These are phyloP conservation scores for Drosophila nigromelanica DNA, from an alignment of 1,140 invertebrate genomes.

Conservation along the genomic window DNA sequence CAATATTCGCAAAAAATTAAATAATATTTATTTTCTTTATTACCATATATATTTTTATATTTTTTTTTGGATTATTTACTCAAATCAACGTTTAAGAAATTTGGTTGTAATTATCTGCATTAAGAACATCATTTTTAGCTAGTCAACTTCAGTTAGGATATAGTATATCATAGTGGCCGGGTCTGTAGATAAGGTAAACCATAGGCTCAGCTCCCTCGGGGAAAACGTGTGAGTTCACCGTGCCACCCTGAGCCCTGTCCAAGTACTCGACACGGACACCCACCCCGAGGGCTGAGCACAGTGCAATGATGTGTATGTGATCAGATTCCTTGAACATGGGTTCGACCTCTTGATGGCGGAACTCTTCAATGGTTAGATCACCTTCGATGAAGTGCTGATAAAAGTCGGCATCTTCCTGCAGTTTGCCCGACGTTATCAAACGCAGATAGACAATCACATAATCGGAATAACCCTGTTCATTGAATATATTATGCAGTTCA, in stretches of 20 bases:
- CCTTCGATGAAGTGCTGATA: conserved; percentile 98
- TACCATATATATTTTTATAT: not conserved
- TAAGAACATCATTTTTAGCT: not conserved
- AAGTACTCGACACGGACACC: conserved; percentile 96
- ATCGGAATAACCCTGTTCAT: conserved; percentile 94
- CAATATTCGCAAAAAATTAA: too few species aligned
- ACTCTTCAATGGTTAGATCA: conserved; percentile 89
- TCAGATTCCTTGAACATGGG: conserved; percentile 99
- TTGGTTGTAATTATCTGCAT: not conserved
- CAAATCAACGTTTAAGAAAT: not conserved
- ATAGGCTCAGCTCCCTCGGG: conserved; percentile 90
- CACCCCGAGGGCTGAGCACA: conserved; percentile 93
- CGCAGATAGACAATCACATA: conserved; percentile 98
- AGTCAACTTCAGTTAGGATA: conserved; percentile 85
- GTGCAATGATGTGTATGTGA: conserved; percentile 98
- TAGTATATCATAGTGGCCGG: conserved; percentile 98
- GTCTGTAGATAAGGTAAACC: conserved; percentile 95
- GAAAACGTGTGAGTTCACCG: conserved; percentile 94
- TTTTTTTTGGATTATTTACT: not conserved
- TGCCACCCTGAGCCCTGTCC: conserved; percentile 93
- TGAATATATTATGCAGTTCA: conserved; percentile 91
- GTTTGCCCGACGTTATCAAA: conserved; percentile 95
- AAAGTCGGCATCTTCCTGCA: conserved; percentile 96
- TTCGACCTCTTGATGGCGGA: conserved; percentile 94
- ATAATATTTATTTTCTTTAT: not conserved